Evolutionary conservation across 2,888 invertebrate genomes (phyloP), one percentile per base, ranked within the genome.

Genomic region (Watsonalla binaria): DNA sequence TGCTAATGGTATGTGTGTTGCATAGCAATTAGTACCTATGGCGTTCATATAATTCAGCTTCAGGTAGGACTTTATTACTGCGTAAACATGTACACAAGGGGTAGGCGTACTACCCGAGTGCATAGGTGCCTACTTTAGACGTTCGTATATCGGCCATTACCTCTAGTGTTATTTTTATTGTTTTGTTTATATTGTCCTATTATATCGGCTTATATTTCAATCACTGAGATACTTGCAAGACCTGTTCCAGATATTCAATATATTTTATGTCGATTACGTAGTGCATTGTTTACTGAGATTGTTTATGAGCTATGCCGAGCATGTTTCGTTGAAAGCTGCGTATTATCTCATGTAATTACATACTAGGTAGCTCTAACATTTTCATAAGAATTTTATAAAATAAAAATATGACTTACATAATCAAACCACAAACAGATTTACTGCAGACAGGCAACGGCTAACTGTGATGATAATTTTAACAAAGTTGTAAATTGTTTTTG

Each of bases 1-100:
- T 24, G 24, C 4, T 24, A 24, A 24, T 24, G 24, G 24, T 24
- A 24, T 24, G 24, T 24, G 24, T 24, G 24, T 24, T 24, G 24
- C 24, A 24, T 24, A 24, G 24, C 24, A 24, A 24, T 24, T 24
- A 24, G 24, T 24, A 24, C 24, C 4, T 24, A 24, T 4, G 24
- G 33, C 14, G 47, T 24, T 24, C 33, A 15, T n/a, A n/a, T 33
- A 47, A 47, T 47, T 24, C 24, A n/a, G n/a, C 11, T 74, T 66
- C 57, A 66, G 59, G 61, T 53, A 64, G 67, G 54, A 73, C 70
- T 74, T 80, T 82, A 84, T 72, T 82, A 71, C 82, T 49, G 66
- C 61, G 66, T 68, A 65, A 69, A 66, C 65, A 60, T 76, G 78
- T 80, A 79, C 81, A 82, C 81, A 80, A 78, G 73, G 76, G 74